Base-by-base conservation (phyloP, 2,888 invertebrate genomes). In the Drosophila flavopinicola region DNA sequence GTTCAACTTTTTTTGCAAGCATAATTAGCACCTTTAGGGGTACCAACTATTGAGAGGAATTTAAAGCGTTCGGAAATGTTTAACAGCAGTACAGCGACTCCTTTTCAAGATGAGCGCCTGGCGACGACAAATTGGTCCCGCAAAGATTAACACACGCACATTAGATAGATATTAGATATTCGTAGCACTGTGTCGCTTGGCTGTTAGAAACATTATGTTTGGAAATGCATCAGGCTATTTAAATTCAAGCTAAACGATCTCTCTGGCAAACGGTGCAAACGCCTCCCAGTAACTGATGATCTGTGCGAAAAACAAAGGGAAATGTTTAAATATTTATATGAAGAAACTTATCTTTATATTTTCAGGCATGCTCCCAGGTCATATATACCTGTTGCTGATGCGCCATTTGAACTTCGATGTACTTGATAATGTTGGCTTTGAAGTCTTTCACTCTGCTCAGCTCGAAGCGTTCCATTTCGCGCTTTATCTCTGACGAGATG, bases 251-350 rank as follows among this genome's bases (percentile, higher is more conserved):
- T 95, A 97, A 92, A 95, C 95, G 91, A 98, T 97, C 75, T 97
- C 96, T 90, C 96, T 96, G 17, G 98, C 98, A 91, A 98, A 98
- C 0, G 99, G 99, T 78, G 98, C 92, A 92, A 99, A 99, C 17
- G 96, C 94, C 91, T 99, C 98, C 99, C 99, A 89, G 73, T 88
- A 90, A 45, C 88, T 89, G 35, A 90, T 88, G 4, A 90, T 89
- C 90, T 90, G 51, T 48, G 9, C 2, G 6, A n/a, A 65, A 41
- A n/a, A n/a, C n/a, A 69, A 68, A 48, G 25, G 38, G 45, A 37
- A 48, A 25, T 15, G 10, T 29, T n/a, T 29, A 9, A 29, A 9
- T 11, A 44, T 7, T 6, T 11, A n/a, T 15, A 27, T 3, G 6
- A 37, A 2, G 10, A 5, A 10, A 17, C 6, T 1, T 10, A 33